phyloP scores from a whole-genome alignment of 2,888 invertebrate species.

The Euzetes globulus region DNA sequence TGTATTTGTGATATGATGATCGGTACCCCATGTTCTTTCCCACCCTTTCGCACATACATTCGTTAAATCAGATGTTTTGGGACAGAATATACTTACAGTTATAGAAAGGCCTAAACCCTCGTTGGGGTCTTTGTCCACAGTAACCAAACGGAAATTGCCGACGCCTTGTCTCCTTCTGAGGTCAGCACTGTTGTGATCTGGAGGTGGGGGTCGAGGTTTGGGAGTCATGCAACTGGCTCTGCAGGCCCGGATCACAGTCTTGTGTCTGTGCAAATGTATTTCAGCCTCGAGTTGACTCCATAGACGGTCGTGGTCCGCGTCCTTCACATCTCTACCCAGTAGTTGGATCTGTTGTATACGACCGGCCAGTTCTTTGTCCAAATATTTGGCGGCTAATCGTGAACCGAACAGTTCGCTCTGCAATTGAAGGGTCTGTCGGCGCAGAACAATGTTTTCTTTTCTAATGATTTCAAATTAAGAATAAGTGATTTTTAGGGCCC shows the following conservation, averaged over 20 bases:
- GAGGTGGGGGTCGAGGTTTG: constrained; percentile 30
- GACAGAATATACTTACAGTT: constrained; percentile 53
- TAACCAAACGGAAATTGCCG: constrained; percentile 52
- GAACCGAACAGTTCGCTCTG: constrained; percentile 77
- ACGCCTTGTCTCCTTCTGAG: constrained; percentile 37
- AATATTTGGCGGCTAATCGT: constrained; percentile 71
- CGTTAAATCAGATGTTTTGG: constrained; percentile 16
- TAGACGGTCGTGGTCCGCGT: constrained; percentile 67
- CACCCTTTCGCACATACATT: constrained; percentile 56
- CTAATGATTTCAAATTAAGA: constrained; percentile 46
- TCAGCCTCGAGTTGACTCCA: constrained; percentile 77
- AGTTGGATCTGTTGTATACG: constrained; percentile 78
- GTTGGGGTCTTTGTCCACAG: constrained; percentile 62
- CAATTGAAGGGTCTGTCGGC: constrained; percentile 63
- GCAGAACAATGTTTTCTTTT: constrained; percentile 61
- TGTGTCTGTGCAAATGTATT: constrained; percentile 74
- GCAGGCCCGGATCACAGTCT: constrained; percentile 59
- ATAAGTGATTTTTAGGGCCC: constrained; percentile 31
- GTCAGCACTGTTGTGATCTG: constrained; percentile 34
- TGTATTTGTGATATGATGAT: constrained; percentile 73
- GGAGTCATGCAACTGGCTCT: background rate
- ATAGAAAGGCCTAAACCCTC: constrained; percentile 77
- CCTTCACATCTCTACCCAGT: constrained; percentile 68
- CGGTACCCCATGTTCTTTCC: constrained; percentile 76
- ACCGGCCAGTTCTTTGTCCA: constrained; percentile 72